Evolutionary conservation across 2,797 vertebrate species (phyloP).

Genomic region (Mus minutoides): DNA sequence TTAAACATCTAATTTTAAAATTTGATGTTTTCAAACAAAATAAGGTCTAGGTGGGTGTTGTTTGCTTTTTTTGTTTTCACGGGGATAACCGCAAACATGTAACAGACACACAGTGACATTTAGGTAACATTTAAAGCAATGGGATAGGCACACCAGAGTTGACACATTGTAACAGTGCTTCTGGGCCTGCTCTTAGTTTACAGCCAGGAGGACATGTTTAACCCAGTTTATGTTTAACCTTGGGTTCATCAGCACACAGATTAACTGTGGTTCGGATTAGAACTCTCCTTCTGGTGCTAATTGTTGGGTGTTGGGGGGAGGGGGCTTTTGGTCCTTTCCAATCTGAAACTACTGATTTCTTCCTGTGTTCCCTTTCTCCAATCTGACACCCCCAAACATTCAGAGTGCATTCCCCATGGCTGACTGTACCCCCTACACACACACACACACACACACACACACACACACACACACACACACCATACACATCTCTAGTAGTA

Average conservation of each 20-base stretch:
- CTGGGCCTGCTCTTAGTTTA: neutral
- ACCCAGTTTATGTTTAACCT: neutral
- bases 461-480: neutral
- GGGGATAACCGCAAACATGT: neutral
- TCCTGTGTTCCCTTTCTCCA: neutral
- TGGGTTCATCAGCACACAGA: neutral
- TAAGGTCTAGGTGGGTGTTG: neutral
- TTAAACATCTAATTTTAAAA: neutral
- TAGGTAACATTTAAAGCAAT: neutral
- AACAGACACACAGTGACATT: neutral
- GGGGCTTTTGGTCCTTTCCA: neutral
- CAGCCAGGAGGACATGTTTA: neutral
- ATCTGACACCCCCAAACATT: neutral
- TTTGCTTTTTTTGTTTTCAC: neutral
- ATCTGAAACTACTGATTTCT: neutral
- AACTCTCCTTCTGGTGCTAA: neutral
- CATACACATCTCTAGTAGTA: neutral
- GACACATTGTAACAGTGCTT: neutral
- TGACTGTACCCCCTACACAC: neutral
- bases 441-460: neutral
- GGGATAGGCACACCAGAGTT: neutral
- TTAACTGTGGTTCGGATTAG: neutral
- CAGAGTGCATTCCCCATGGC: rapidly evolving
- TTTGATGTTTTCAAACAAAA: neutral
- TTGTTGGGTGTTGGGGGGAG: neutral